Evolutionary conservation across 1,140 invertebrate genomes (phyloP), one percentile per base, ranked within the genome.

Genomic region (Zaprionus nigranus): DNA sequence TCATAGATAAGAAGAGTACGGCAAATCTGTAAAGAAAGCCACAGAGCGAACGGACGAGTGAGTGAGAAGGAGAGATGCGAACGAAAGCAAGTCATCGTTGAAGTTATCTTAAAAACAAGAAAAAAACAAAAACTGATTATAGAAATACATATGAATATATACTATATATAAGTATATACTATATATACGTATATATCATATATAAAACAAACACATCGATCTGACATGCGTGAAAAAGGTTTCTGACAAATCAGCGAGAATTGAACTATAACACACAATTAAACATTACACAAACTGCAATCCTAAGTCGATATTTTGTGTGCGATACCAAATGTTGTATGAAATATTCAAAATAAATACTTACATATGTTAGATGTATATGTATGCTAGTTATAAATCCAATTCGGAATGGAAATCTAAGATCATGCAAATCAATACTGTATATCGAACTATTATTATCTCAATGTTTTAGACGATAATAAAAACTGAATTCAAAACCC

Each of bases 1-100:
- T 22, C 71, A 75, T 63, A 49, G 58, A 69, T 62, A 26, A 69
- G 72, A 75, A 70, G 58, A 75, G 72, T 38, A n/a, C 34, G n/a
- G 38, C 12, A 59, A 9, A 56, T 51, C 28, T n/a, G 13, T 5
- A 28, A 15, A 40, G 22, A 59, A 15, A 62, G 11, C 30, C 9
- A 26, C 15, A 54, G 13, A 63, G 40, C 51, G n/a, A 28, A 28
- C 6, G 26, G 7, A 7, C 6, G 26, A 28, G 26, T 28, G 26
- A 28, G 26, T 28, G 28, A 26, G 24, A 26, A 26, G 1, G 24
- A 24, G 30, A 15, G 22, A 54, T n/a, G n/a, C 40, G 24, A 54
- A 46, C 11, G 38, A 36, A 26, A 70, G 28, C 9, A 28, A 57
- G 34, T 40, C 13, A 22, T 46, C 26, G 30, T 68, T 17, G 24